Conservation (phyloP, 2,113 vertebrate genomes). For the Strix uralensis region DNA sequence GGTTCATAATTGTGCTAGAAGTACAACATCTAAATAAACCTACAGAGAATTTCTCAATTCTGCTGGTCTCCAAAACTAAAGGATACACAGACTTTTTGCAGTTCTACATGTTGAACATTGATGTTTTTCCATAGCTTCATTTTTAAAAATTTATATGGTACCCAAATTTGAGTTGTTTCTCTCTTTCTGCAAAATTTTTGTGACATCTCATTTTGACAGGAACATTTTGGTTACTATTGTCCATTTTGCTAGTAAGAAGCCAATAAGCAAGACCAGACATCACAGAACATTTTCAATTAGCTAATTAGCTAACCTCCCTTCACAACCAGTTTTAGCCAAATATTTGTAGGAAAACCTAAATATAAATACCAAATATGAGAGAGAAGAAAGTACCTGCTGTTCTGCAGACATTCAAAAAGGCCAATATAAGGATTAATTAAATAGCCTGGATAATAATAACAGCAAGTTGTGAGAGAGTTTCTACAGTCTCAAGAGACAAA, state of each 20-base stretch:
- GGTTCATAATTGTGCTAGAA: background rate
- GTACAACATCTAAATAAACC: background rate
- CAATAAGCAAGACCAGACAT: background rate
- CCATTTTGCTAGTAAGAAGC: background rate
- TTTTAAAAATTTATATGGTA: background rate
- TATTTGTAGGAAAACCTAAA: background rate
- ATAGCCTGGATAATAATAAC: background rate
- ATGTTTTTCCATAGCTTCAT: background rate
- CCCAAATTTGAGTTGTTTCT: background rate
- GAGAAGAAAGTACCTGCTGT: background rate
- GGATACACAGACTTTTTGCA: background rate
- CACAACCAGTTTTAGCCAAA: background rate
- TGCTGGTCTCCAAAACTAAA: background rate
- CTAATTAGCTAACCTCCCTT: background rate
- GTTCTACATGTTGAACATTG: background rate
- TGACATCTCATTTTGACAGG: background rate
- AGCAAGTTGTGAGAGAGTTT: background rate
- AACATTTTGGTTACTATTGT: background rate
- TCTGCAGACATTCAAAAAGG: background rate
- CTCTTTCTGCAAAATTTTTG: background rate
- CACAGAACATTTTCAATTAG: background rate
- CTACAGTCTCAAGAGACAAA: background rate
- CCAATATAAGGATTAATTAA: background rate
- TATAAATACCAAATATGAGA: background rate
- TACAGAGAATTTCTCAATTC: background rate